These are phyloP conservation scores for Pipistrellus kuhlii DNA, from an alignment of 2,797 vertebrate species.

Conservation along the genomic window DNA sequence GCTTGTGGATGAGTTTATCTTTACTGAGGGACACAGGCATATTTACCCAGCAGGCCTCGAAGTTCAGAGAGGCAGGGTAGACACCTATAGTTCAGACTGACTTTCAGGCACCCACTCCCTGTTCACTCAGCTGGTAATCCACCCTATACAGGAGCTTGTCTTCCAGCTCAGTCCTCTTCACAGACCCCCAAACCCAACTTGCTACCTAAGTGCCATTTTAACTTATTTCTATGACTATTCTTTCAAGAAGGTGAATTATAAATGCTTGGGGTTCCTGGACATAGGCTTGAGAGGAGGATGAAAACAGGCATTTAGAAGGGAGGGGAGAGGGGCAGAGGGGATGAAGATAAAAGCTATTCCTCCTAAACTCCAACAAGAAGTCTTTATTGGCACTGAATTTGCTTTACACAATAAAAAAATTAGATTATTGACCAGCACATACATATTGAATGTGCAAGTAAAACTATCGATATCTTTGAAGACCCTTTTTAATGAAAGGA, in stretches of 20 bases:
- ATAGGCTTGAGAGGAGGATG: accelerated
- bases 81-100: constrained; percentile 83
- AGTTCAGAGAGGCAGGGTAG: constrained; percentile 85
- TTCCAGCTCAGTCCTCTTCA: neutral
- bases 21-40: constrained; percentile 86
- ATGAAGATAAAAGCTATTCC: neutral
- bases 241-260: neutral
- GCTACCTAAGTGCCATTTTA: neutral
- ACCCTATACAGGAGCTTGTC: constrained; percentile 90
- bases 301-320: neutral
- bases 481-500: constrained; percentile 44
- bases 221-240: neutral
- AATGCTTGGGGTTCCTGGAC: accelerated
- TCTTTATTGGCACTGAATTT: constrained; percentile 77
- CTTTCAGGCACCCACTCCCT: constrained; percentile 83
- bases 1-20: constrained; percentile 86
- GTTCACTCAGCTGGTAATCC: constrained; percentile 89
- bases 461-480: constrained; percentile 81
- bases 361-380: neutral
- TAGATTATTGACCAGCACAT: constrained; percentile 77
- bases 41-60: constrained; percentile 86
- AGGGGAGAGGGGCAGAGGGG: accelerated
- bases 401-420: constrained; percentile 79
- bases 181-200: neutral
- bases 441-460: constrained; percentile 84